Conservation (phyloP, 2,888 invertebrate species). For the Stegophylla sp. region DNA sequence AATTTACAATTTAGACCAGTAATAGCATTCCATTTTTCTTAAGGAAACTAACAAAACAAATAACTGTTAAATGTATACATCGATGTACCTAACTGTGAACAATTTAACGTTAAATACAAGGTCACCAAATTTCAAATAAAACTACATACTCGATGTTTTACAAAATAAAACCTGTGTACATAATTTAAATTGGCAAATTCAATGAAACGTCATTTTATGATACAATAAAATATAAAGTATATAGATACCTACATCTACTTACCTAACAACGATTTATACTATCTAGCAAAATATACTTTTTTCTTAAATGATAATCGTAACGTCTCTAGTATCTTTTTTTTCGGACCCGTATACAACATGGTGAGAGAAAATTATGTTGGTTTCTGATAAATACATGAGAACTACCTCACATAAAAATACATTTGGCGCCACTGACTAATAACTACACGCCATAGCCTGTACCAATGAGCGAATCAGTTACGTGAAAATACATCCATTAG, state of each 20-base stretch:
- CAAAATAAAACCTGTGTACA: not conserved
- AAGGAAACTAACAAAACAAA: constrained; percentile 5
- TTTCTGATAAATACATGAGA: too few relatives aligned
- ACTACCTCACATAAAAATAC: too few relatives aligned
- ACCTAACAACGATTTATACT: too few relatives aligned
- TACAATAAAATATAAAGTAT: not conserved
- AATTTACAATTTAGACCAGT: constrained; percentile 7
- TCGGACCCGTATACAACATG: too few relatives aligned
- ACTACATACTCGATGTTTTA: not conserved
- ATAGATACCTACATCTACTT: too few relatives aligned
- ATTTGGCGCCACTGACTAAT: too few relatives aligned
- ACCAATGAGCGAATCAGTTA: not conserved
- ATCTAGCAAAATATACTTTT: too few relatives aligned
- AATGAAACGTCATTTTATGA: not conserved
- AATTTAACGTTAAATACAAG: not conserved
- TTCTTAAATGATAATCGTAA: too few relatives aligned
- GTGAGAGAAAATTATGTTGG: too few relatives aligned
- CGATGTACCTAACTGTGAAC: not conserved
- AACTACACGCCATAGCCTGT: too few relatives aligned
- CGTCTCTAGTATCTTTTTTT: too few relatives aligned
- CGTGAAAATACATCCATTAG: not conserved
- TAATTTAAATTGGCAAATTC: too few relatives aligned
- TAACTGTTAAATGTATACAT: constrained; percentile 11
- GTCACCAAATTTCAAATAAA: not conserved
- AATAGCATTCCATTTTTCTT: constrained; percentile 25